A percentile compares a stretch with the other conserved stretches of the same genome.
These are phyloP conservation scores for Trichopoda pennipes DNA, from an alignment of 2,888 invertebrate genomes.

Conservation along the genomic window DNA sequence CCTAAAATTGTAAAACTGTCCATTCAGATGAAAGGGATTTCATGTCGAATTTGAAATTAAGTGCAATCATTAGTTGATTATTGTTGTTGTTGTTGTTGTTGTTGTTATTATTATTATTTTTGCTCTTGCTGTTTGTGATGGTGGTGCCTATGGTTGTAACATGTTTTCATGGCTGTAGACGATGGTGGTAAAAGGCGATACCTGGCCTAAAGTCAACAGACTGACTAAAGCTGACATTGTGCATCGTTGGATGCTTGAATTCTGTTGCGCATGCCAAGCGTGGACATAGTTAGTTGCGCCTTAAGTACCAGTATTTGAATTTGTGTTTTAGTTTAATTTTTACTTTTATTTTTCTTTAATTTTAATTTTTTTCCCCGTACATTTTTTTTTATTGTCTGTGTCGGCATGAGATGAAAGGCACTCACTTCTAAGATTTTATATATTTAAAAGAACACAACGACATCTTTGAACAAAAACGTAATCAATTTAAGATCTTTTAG, in stretches of 20 bases:
- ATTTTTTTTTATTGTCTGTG: constrained; percentile 41
- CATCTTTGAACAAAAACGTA: constrained; percentile 65
- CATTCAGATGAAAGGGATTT: constrained; percentile 75
- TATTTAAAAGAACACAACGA: constrained; percentile 52
- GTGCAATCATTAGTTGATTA: constrained; percentile 74
- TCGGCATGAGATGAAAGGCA: constrained; percentile 60
- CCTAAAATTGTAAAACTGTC: constrained; percentile 71
- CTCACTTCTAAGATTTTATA: constrained; percentile 31
- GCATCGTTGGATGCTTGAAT: constrained; percentile 30
- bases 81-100: constrained; percentile 50
- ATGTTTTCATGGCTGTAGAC: constrained; percentile 29
- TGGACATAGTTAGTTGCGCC: constrained; percentile 49
- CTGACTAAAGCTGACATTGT: constrained; percentile 25
- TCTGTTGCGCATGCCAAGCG: constrained; percentile 60
- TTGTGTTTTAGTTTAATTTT: constrained; percentile 37
- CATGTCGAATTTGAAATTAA: constrained; percentile 75
- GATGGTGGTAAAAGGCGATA: constrained; percentile 53
- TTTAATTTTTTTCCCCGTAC: constrained; percentile 13
- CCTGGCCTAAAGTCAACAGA: constrained; percentile 31
- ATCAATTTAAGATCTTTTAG: constrained; percentile 69
- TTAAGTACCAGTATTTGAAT: constrained; percentile 35
- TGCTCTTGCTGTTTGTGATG: constrained; percentile 8
- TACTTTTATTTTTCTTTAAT: constrained; percentile 6
- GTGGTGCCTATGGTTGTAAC: constrained; percentile 22
- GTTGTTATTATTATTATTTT: constrained; percentile 23